Evolutionary conservation across 2,797 vertebrate genomes (phyloP), one percentile per base, ranked within the genome.

Genomic region (Hapalemur alaotrensis): DNA sequence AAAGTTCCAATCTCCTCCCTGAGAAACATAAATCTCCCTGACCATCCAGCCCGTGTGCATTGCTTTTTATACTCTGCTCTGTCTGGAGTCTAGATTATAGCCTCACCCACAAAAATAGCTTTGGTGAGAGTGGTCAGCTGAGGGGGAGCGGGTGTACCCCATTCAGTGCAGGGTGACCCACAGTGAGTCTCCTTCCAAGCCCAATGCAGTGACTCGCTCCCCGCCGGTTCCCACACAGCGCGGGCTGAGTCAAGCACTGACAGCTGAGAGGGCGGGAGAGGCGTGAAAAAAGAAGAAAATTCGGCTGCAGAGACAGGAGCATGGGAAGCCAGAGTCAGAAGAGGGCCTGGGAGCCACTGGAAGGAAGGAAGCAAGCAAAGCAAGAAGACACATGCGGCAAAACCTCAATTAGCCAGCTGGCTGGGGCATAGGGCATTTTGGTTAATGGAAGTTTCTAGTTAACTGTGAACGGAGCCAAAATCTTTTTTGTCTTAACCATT

Each of bases 241-340:
- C 76, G 2, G 83, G 97, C 97, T 98, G 98, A 98, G 98, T 98
- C 98, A 98, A 94, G 95, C 65, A 3, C 61, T 85, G 96, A 97
- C 89, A 81, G 48, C 84, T 79, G 95, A 96, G 98, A 98, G 96
- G 98, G 98, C 69, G 90, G 98, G 97, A 96, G 96, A 97, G 30
- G 38, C 75, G 28, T 78, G 7, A 23, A 91, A 32, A 83, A 20
- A 85, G 5, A 23, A 92, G 75, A 93, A 83, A 96, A 96, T 30
- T 67, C 78, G 7, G 23, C 87, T 57, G 43, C 67, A 32, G 80
- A 95, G 79, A 89, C 4, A 52, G 87, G 87, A 73, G 91, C 94
- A 1, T 25, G 38, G 73, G 52, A 43, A 10, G 57, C 22, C 38
- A 1, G 89, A n/a, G 67, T 0, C 0, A 50, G 85, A 78, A 76